phyloP scores from a whole-genome alignment of 2,797 vertebrate genomes.

The Hydrocynus forskahlii region DNA sequence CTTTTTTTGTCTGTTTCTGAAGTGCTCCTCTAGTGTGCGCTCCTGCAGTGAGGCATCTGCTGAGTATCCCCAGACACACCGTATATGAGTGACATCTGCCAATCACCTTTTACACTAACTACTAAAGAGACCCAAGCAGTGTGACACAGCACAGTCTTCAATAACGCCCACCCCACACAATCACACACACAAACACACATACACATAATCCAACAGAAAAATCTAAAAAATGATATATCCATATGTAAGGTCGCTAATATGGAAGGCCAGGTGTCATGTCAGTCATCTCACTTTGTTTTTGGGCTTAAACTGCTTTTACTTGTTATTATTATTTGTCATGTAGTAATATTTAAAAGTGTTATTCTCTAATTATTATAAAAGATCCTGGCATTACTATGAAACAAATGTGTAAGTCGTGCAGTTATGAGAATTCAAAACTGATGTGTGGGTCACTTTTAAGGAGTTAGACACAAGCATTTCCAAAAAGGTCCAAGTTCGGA shows the following conservation, averaged over 20 bases:
- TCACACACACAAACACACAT: conserved; percentile 69
- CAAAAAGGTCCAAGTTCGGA: conserved; percentile 70
- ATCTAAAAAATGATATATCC: too few species aligned
- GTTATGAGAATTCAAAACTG: not conserved
- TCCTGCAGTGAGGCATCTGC: not conserved
- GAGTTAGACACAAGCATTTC: not conserved
- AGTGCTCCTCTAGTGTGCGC: not conserved
- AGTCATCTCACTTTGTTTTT: too few species aligned
- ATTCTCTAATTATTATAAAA: not conserved
- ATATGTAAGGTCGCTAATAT: too few species aligned
- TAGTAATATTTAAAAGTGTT: not conserved
- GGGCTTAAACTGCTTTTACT: too few species aligned
- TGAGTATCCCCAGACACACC: conserved; percentile 21
- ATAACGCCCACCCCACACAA: conserved; percentile 38
- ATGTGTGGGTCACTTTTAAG: not conserved
- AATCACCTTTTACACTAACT: conserved; percentile 28
- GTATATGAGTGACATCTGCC: conserved; percentile 43
- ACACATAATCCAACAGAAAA: conserved; percentile 51
- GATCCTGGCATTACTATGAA: not conserved
- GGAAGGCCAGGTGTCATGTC: too few species aligned
- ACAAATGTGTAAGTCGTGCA: not conserved
- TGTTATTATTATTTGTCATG: too few species aligned
- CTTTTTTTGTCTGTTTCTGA: not conserved
- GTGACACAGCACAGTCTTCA: conserved; percentile 29
- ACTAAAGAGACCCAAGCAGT: conserved; percentile 34